Evolutionary conservation across 2,888 invertebrate species (phyloP).

Genomic region (Aphidoletes aphidimyza): DNA sequence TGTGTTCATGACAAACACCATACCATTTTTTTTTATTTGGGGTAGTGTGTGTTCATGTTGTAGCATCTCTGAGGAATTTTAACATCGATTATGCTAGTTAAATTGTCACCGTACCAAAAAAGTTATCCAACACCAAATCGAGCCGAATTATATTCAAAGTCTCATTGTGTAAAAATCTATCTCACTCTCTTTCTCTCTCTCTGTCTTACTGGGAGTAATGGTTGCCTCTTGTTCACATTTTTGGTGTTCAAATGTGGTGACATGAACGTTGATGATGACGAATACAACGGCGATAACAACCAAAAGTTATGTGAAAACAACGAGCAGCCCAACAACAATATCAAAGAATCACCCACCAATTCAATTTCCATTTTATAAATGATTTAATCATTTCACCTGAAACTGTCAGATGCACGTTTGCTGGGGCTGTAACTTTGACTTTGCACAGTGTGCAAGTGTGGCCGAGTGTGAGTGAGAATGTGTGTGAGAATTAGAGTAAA

Average conservation of each 20-base stretch:
- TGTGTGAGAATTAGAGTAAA: too few species aligned
- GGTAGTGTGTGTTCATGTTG: too few species aligned
- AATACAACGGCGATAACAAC: background rate
- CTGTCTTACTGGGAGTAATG: too few species aligned
- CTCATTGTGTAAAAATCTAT: background rate
- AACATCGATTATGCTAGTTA: background rate
- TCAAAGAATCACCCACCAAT: background rate
- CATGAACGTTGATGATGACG: background rate
- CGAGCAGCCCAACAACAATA: background rate
- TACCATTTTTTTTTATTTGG: too few species aligned
- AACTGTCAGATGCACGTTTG: constrained; percentile 29
- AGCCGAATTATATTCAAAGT: background rate
- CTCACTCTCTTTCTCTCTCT: too few species aligned
- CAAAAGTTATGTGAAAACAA: constrained; percentile 34
- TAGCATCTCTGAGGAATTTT: background rate
- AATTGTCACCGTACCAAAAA: too few species aligned
- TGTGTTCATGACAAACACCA: too few species aligned
- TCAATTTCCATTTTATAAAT: constrained; percentile 41
- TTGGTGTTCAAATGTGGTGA: background rate
- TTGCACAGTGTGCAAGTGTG: too few species aligned
- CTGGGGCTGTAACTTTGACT: background rate
- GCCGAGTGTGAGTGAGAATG: too few species aligned
- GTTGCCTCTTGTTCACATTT: too few species aligned
- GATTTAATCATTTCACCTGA: constrained; percentile 45
- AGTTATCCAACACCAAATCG: too few species aligned